phyloP scores from a whole-genome alignment of 1,140 invertebrate species.

The Drosophila hydei region DNA sequence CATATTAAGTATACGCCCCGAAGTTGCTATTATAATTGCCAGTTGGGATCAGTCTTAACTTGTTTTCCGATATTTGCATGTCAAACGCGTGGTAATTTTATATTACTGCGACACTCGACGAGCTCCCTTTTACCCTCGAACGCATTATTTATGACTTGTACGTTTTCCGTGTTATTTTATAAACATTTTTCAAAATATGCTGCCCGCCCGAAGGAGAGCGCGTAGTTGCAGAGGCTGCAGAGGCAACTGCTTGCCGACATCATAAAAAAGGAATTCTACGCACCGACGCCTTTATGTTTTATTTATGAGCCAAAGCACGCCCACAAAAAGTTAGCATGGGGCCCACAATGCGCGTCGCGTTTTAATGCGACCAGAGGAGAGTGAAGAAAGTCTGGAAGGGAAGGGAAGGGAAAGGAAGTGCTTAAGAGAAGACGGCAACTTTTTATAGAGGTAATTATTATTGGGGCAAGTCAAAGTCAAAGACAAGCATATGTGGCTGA shows the following conservation, averaged over 20 bases:
- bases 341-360: constrained; percentile 46
- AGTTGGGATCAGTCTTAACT: constrained; percentile 36
- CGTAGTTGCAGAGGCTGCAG: constrained; percentile 44
- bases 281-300: constrained; percentile 74
- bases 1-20: constrained; percentile 43
- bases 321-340: constrained; percentile 57
- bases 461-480: background rate
- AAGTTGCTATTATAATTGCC: constrained; percentile 38
- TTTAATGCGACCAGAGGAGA: constrained; percentile 31
- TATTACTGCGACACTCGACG: constrained; percentile 71
- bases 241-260: constrained; percentile 52
- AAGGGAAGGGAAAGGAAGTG: constrained; percentile 1
- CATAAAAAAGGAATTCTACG: constrained; percentile 49
- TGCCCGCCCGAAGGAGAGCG: constrained; percentile 41
- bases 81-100: constrained; percentile 77
- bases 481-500: constrained; percentile 12
- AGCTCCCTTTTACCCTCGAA: constrained; percentile 31
- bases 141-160: constrained; percentile 81
- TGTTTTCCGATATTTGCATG: constrained; percentile 70
- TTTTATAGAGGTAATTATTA: constrained; percentile 52
- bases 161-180: constrained; percentile 79
- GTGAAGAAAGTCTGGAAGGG: background rate
- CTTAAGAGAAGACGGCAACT: constrained; percentile 24
- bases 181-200: constrained; percentile 80
- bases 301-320: constrained; percentile 67